phyloP scores from a whole-genome alignment of 1,140 invertebrate species.

The Lepidurus apus region DNA sequence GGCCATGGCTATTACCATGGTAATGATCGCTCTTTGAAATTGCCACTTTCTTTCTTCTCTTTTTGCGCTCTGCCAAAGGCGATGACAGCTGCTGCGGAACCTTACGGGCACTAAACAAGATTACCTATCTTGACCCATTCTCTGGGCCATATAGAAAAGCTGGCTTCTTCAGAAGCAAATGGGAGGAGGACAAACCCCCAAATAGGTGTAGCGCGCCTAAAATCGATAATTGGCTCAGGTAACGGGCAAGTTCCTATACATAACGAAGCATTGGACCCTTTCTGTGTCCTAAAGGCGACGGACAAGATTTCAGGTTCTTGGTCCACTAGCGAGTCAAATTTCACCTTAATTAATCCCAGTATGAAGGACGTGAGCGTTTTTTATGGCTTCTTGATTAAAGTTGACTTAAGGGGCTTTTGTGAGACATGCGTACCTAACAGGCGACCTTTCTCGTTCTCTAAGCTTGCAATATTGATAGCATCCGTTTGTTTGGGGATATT shows the following conservation, averaged over 20 bases:
- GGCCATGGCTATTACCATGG: too few species aligned
- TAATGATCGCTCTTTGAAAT: too few species aligned
- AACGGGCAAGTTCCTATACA: background rate
- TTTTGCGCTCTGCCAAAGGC: background rate
- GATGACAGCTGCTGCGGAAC: background rate
- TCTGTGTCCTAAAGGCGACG: background rate
- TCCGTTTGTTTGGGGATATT: background rate
- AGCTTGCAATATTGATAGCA: background rate
- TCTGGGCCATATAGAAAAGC: background rate
- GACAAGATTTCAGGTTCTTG: background rate
- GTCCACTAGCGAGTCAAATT: too few species aligned
- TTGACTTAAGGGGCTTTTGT: too few species aligned
- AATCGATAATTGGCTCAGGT: slow-evolving; percentile 19
- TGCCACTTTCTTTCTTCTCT: too few species aligned
- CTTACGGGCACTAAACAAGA: background rate
- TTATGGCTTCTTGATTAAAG: too few species aligned
- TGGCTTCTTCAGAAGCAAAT: background rate
- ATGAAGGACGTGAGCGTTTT: background rate
- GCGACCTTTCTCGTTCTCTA: too few species aligned
- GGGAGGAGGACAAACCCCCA: background rate
- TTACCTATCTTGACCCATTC: slow-evolving; percentile 3
- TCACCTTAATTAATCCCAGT: background rate
- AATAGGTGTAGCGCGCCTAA: background rate
- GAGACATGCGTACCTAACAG: too few species aligned
- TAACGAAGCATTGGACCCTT: background rate